Base-by-base conservation (phyloP, 2,888 invertebrate species). In the Dicranocentrus wangi region DNA sequence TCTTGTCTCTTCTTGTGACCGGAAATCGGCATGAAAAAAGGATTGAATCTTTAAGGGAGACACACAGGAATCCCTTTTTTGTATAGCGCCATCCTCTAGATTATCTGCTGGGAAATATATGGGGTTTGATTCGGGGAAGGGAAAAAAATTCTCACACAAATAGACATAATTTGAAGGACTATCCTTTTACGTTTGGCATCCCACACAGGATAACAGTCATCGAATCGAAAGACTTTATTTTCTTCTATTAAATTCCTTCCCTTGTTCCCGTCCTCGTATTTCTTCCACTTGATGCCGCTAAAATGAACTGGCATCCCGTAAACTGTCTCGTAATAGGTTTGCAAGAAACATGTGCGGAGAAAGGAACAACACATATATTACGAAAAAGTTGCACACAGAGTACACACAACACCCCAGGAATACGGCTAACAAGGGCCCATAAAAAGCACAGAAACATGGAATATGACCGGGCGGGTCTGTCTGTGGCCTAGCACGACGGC, bases 1-100 rank as follows among this genome's bases (percentile, higher is more conserved):
- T 61, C n/a, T 75, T 75, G 75, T 73, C 72, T 75, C 58, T 65
- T 47, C 21, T 76, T 69, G 21, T 68, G 76, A 69, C 69, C 68
- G 76, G 69, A 76, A 76, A 69, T 66, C 65, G 75, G 25, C 27
- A 75, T 27, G 55, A 75, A 55, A 76, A 68, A 58, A 15, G 72
- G 58, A 69, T 73, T 73, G 63, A 19, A 65, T 73, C 63, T 32
- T 73, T 61, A 47, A n/a, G 25, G 27, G 43, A 43, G 32, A 28
- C 63, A 73, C 27, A 63, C 28, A 72, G 28, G 53, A 60, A 21
- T 61, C 17, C 19, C n/a, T 51, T 17, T 19, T 51, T 19, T 19
- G 3, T 19, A 5, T 71, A 39, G 19, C 32, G 3, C 32, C 32
- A 7, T 32, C 32, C 32, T 32, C 10, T n/a, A 21, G 28, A 32